Evolutionary conservation across 1,140 invertebrate species (phyloP), one percentile per base, ranked within the genome.

Genomic region (Myzus persicae): DNA sequence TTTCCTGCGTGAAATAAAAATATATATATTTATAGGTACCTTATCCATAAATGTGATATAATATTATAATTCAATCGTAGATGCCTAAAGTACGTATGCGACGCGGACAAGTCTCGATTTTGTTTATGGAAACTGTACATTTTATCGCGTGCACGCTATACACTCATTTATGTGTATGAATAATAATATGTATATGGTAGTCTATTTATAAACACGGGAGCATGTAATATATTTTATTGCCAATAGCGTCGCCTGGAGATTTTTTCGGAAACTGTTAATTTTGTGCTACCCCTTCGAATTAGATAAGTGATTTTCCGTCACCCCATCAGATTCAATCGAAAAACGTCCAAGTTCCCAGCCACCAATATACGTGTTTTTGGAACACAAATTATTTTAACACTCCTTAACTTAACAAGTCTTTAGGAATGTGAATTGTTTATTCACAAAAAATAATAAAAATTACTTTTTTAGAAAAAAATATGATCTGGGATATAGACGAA

Each of bases 151-250:
- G 85, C 46, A 31, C 2, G 11, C 46, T 48, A 24, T 5, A 81
- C 36, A 81, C 18, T n/a, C 76, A n/a, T 36, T 24, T 42, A 42
- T 26, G 9, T 40, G 4, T 26, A 40, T 42, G 20, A 8, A 84
- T 26, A 8, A 24, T 82, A 38, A 51, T 38, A 36, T 82, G 9
- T 84, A 9, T 81, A 82, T 82, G 36, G 14, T 44, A 0, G 42
- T 88, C 85, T 88, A 88, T 88, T 88, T 48, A 88, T 88, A 88
- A 88, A 48, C 46, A 7, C n/a, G 20, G 20, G n/a, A 36, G 85
- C 36, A 31, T 31, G 4, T n/a, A 67, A n/a, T 36, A 36, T 88
- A 36, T 88, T 88, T 67, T 88, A 48, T 36, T 88, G 85, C 44
- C 85, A 36, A 42, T 48, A 20, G 8, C n/a, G 7, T 48, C 85